Evolutionary conservation across 2,797 vertebrate species (phyloP), one percentile per base, ranked within the genome.

Genomic region (Jordanella pulchra): DNA sequence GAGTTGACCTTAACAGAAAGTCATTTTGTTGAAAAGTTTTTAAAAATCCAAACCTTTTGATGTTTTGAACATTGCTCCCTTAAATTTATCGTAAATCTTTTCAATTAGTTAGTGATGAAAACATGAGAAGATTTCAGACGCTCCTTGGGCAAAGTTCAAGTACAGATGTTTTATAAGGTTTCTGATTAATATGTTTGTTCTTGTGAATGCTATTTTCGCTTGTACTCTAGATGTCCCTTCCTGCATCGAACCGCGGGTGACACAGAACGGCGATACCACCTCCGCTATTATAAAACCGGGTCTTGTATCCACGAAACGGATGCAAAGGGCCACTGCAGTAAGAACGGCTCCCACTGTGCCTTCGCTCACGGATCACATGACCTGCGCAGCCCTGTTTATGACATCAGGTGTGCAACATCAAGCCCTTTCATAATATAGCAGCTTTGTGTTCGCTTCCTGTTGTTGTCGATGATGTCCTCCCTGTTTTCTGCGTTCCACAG

Each of bases 301-400:
- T 99, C 97, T 61, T 99, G 98, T 85, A 99, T 99, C 86, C 97
- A 99, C 15, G 97, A 99, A 93, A 99, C 98, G 0, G 98, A 99
- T 88, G 93, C 95, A 2, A 99, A 98, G 91, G 98, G 97, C 80
- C 97, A 99, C 94, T 99, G 98, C 92, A 97, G 96, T 45, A 99
- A 99, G 88, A 99, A 99, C 0, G 97, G 98, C 73, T 96, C 97
- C 56, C 98, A 99, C 91, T 99, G 97, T 25, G 97, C 98, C 1
- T 99, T 99, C 1, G 98, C 98, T 75, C 97, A 99, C 0, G 97
- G 97, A 42, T 98, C 98, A 48, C 98, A 99, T 69, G 98, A 99
- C 91, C 95, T 99, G 4, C 97, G 97, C 78, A 96, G 96, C 61
- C 97, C 97, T 0, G 97, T 98, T 45, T 99, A 97, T 25, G 98